Evolutionary conservation across 2,797 vertebrate species (phyloP).

Genomic region (Hoplostethus atlanticus): DNA sequence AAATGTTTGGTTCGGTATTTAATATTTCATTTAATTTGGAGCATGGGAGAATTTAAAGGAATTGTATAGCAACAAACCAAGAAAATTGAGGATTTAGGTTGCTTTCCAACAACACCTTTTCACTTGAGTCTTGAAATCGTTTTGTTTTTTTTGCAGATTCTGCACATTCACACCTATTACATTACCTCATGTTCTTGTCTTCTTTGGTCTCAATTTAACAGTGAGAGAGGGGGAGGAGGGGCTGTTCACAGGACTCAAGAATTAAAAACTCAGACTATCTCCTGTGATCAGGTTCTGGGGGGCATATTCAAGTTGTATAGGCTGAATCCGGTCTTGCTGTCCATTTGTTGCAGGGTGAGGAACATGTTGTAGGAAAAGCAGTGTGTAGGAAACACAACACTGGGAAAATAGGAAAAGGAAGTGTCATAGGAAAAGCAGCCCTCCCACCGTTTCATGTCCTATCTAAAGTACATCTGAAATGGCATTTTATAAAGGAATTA

Average conservation of each 20-base stretch:
- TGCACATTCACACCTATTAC: neutral
- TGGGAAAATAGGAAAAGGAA: neutral
- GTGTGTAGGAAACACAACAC: slow-evolving; percentile 11
- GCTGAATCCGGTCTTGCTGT: slow-evolving; percentile 31
- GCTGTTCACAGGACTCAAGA: slow-evolving; percentile 7
- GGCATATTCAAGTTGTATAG: slow-evolving; percentile 18
- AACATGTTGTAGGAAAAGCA: slow-evolving; percentile 30
- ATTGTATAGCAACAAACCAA: too few species aligned
- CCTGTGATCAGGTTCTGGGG: neutral
- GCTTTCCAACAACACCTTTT: neutral
- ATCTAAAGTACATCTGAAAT: slow-evolving; percentile 12
- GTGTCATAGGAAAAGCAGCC: slow-evolving; percentile 14
- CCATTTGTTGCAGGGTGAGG: slow-evolving; percentile 17
- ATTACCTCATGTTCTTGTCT: neutral
- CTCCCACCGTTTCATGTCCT: neutral
- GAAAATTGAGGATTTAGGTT: neutral
- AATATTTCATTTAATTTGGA: slow-evolving; percentile 1
- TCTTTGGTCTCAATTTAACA: slow-evolving; percentile 9
- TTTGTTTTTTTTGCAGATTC: too few species aligned
- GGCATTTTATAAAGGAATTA: slow-evolving; percentile 27
- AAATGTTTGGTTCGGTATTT: neutral
- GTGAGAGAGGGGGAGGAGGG: neutral
- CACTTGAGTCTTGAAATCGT: neutral
- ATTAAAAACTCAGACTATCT: slow-evolving; percentile 23
- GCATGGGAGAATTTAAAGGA: neutral